Percentiles rank a stretch among this genome's conserved stretches.
These are phyloP conservation scores for Halcyon senegalensis DNA, from an alignment of 2,113 vertebrate species.

Conservation along the genomic window DNA sequence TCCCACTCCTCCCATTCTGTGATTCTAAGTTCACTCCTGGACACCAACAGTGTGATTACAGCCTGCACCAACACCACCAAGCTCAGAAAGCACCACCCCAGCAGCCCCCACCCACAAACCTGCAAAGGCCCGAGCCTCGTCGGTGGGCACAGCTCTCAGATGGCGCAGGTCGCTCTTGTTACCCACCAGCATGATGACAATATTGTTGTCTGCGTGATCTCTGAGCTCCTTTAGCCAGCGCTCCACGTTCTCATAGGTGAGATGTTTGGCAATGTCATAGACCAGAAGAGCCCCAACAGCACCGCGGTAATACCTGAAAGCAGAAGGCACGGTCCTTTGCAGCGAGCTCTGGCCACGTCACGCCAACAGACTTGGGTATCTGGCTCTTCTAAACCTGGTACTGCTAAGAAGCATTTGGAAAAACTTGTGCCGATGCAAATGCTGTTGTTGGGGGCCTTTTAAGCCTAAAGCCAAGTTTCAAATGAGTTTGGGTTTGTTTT, in stretches of 20 bases:
- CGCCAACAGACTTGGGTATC: accelerated
- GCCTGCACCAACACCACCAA: neutral
- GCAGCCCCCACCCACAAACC: slow-evolving; percentile 65
- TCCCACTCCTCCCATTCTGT: too few relatives aligned
- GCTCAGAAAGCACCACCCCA: neutral
- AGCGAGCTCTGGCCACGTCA: neutral
- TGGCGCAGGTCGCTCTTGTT: slow-evolving; percentile 97
- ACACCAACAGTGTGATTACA: accelerated
- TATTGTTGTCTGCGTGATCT: slow-evolving; percentile 96
- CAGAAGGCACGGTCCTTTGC: neutral
- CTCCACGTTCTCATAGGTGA: slow-evolving; percentile 95
- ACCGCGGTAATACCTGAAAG: slow-evolving; percentile 88
- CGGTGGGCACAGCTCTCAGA: slow-evolving; percentile 91
- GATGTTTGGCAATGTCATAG: slow-evolving; percentile 96
- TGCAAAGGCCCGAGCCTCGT: slow-evolving; percentile 91
- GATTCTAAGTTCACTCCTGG: neutral
- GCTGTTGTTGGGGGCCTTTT: neutral
- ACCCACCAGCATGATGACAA: slow-evolving; percentile 97
- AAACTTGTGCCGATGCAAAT: neutral
- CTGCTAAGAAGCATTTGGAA: neutral
- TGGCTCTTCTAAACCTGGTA: accelerated
- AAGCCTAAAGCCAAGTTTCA: neutral
- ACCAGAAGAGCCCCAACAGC: slow-evolving; percentile 93
- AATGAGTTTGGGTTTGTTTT: accelerated
- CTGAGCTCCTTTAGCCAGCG: slow-evolving; percentile 98